phyloP scores from a whole-genome alignment of 2,888 invertebrate genomes.

The Hypomecis punctinalis region DNA sequence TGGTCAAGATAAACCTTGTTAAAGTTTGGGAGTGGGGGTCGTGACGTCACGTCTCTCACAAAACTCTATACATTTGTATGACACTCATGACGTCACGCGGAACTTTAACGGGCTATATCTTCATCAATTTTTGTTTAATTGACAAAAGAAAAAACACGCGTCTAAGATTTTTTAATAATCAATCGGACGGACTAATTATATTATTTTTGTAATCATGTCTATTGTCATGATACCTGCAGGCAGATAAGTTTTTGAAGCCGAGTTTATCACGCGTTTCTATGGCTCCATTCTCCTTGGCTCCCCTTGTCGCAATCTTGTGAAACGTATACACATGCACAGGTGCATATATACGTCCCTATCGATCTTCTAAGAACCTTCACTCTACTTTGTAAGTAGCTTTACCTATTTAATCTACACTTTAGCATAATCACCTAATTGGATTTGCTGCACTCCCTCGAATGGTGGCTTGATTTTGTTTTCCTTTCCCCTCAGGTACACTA shows the following conservation, averaged over 20 bases:
- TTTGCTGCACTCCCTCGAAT: slow-evolving; percentile 25
- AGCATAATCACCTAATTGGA: slow-evolving; percentile 30
- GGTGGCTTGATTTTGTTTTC: slow-evolving; percentile 28
- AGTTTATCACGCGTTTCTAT: slow-evolving; percentile 15
- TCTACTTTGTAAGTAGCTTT: slow-evolving; percentile 6
- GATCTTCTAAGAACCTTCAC: slow-evolving; percentile 5
- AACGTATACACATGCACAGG: slow-evolving; percentile 13
- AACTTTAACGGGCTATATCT: too few relatives aligned
- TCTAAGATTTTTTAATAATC: too few relatives aligned
- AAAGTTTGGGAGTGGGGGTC: too few relatives aligned
- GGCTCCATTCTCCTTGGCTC: slow-evolving; percentile 23
- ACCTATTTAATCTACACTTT: slow-evolving; percentile 22
- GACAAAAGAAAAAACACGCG: too few relatives aligned
- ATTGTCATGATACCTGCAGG: not conserved
- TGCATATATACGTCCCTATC: slow-evolving; percentile 10
- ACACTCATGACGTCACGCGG: too few relatives aligned
- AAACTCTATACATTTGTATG: too few relatives aligned
- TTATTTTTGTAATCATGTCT: too few relatives aligned
- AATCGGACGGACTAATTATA: too few relatives aligned
- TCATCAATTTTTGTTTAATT: too few relatives aligned
- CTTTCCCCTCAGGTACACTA: slow-evolving; percentile 16
- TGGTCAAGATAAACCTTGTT: too few relatives aligned
- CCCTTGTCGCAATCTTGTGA: slow-evolving; percentile 28
- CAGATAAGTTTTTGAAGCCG: slow-evolving; percentile 6
- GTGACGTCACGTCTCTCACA: too few relatives aligned